Percentiles rank a stretch among this genome's conserved stretches.
phyloP scores from a whole-genome alignment of 2,888 invertebrate species.

The Lepidochrysops patricia region DNA sequence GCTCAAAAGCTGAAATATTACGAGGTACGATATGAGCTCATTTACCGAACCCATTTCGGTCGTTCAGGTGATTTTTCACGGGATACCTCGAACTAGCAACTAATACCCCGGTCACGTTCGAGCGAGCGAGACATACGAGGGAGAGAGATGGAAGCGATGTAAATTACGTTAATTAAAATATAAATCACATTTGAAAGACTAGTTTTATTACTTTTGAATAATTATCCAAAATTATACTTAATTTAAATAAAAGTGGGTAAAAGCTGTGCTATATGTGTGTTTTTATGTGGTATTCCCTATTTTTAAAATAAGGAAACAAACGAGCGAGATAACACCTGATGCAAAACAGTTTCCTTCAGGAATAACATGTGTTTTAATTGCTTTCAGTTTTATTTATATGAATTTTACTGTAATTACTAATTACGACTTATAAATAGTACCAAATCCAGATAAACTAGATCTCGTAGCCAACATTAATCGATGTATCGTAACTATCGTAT shows the following conservation, averaged over 20 bases:
- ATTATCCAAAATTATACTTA: no score
- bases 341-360: no score
- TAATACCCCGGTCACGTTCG: slow-evolving; percentile 57
- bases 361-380: no score
- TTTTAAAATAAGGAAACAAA: no score
- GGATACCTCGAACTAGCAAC: slow-evolving; percentile 47
- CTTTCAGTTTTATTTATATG: not conserved
- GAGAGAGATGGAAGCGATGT: slow-evolving; percentile 16
- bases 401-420: no score
- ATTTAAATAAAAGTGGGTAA: no score
- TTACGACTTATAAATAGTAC: not conserved
- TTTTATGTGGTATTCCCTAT: no score
- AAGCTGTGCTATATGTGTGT: no score
- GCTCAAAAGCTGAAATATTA: not conserved
- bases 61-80: slow-evolving; percentile 60
- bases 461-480: slow-evolving; percentile 14
- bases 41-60: slow-evolving; percentile 37
- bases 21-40: slow-evolving; percentile 34
- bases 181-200: not conserved
- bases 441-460: not conserved
- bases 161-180: slow-evolving; percentile 11
- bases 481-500: slow-evolving; percentile 32
- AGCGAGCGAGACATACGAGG: slow-evolving; percentile 12
- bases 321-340: no score
- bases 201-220: slow-evolving; percentile 17